A percentile compares a stretch with the other conserved stretches of the same genome.
phyloP scores from a whole-genome alignment of 2,113 vertebrate species.

The Condylura cristata region DNA sequence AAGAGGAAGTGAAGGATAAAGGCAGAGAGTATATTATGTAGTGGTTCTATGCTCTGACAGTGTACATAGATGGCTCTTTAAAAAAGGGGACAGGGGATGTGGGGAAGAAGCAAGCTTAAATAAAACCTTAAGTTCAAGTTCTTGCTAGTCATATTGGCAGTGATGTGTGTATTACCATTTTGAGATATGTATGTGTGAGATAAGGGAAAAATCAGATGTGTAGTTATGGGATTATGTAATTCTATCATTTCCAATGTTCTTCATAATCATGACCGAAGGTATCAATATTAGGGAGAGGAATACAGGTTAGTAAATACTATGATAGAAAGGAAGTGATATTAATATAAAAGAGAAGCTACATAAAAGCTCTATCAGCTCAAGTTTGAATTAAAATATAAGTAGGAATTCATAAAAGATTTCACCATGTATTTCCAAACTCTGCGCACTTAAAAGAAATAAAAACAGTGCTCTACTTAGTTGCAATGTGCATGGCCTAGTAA shows the following conservation, averaged over 20 bases:
- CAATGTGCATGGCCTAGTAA: not conserved
- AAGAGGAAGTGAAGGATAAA: conserved; percentile 30
- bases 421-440: not conserved
- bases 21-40: not conserved
- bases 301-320: not conserved
- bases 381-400: not conserved
- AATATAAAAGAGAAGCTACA: not conserved
- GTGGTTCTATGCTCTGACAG: not conserved
- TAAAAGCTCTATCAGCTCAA: not conserved
- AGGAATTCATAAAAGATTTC: not conserved
- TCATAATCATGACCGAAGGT: not conserved
- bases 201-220: not conserved
- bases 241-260: not conserved
- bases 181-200: not conserved
- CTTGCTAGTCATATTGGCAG: not conserved
- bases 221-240: not conserved
- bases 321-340: not conserved
- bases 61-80: not conserved
- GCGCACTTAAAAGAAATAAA: not conserved
- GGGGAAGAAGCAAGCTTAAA: not conserved
- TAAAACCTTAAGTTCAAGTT: not conserved
- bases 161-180: not conserved
- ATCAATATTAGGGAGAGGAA: not conserved
- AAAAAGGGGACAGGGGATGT: too few relatives aligned
- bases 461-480: not conserved